Evolutionary conservation across 2,113 vertebrate species (phyloP), one percentile per base, ranked within the genome.

Genomic region (Vulpes vulpes): DNA sequence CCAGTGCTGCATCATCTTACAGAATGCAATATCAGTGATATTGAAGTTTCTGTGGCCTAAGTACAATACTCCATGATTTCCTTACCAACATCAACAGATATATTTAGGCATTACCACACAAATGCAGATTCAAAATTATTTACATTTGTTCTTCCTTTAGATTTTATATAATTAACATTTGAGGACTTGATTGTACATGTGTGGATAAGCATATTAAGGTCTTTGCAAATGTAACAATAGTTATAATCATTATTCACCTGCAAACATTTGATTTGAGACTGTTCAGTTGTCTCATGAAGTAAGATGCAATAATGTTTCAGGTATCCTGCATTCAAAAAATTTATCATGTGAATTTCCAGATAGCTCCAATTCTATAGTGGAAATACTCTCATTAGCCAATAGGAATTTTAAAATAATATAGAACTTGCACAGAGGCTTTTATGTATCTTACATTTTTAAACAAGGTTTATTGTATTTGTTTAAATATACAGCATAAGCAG

Each of bases 1-100:
- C 98, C 99, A 99, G 98, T 99, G 99, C 97, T 99, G 99, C 95
- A 99, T 99, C 93, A 99, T 99, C 93, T 96, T 99, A 97, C 99
- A 99, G 99, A 74, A 74, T 49, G 38, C 73, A 49, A 49, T 23
- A 49, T 76, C 73, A 76, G 73, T 76, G 43, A 27, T 9, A 49
- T 6, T 51, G 43, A 49, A 49, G 43, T 76, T 74, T 76, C 43
- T 27, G 23, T 76, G 73, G 38, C 38, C 38, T 76, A 49, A 76
- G 73, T 27, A 12, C 73, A 16, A 49, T 43, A 76, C 25, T 27
- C 73, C 43, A 51, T 76, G 43, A 76, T 76, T 76, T 76, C 43
- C 73, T 14, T 27, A 49, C 73, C 25, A 49, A 49, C 12, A 76
- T 76, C 99, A 98, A 99, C 99, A 0, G 99, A 99, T 25, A 99